Evolutionary conservation across 2,113 vertebrate genomes (phyloP).

Genomic region (Calypte anna): DNA sequence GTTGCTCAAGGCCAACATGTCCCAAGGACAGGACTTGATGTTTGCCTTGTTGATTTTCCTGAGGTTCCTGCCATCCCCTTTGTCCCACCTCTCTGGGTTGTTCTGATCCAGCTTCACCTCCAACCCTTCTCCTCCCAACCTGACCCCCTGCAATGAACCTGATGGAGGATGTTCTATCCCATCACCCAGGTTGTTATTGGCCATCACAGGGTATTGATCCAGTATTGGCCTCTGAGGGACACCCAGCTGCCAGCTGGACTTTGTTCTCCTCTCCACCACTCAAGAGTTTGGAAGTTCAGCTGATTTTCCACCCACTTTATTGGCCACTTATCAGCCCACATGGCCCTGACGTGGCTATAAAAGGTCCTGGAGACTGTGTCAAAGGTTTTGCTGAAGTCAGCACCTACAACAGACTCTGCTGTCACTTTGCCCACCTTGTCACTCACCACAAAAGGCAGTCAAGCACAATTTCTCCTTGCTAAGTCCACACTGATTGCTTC

Average conservation of each 20-base stretch:
- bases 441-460: neutral
- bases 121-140: rapidly evolving
- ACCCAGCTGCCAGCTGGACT: neutral
- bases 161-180: neutral
- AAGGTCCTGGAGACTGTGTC: neutral
- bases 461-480: neutral
- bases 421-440: neutral
- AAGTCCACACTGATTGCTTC: neutral
- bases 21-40: neutral
- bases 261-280: neutral
- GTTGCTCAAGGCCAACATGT: neutral
- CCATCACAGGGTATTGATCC: neutral
- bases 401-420: rapidly evolving
- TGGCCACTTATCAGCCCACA: neutral
- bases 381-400: neutral
- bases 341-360: rapidly evolving
- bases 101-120: too few relatives aligned
- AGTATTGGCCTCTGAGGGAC: neutral
- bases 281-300: neutral
- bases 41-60: neutral
- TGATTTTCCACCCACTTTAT: neutral
- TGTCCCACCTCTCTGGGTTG: neutral
- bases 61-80: neutral
- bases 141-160: too few relatives aligned
- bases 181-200: neutral